Evolutionary conservation across 2,888 invertebrate species (phyloP).

Genomic region (Notodonta dromedarius): DNA sequence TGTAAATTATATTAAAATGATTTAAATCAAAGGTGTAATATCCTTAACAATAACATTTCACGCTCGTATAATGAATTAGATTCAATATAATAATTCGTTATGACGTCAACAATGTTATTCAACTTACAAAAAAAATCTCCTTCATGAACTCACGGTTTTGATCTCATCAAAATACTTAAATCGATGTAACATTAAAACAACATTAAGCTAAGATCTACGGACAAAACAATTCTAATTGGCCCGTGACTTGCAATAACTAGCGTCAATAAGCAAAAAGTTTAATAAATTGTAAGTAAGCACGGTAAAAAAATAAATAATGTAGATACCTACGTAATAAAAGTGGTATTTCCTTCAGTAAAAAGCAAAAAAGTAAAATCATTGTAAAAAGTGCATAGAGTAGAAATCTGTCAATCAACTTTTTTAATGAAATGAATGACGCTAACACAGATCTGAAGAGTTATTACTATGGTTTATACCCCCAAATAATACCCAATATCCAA

Average conservation of each 20-base stretch:
- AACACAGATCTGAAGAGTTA: neutral
- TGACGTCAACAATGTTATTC: neutral
- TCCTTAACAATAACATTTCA: too few relatives aligned
- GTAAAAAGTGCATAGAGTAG: neutral
- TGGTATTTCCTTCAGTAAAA: neutral
- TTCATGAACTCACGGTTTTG: neutral
- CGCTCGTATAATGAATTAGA: neutral
- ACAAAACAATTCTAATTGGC: constrained; percentile 7
- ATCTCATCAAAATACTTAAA: neutral
- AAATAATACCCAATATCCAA: too few relatives aligned
- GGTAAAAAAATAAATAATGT: constrained; percentile 1
- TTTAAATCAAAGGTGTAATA: neutral
- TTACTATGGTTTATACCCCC: too few relatives aligned
- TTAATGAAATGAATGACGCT: neutral
- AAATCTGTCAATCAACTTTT: constrained; percentile 4
- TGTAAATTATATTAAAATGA: neutral
- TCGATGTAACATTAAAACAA: neutral
- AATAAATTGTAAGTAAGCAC: neutral
- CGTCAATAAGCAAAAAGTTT: constrained; percentile 23
- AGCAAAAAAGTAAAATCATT: too few relatives aligned
- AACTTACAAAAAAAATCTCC: neutral
- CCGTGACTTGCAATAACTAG: constrained; percentile 7
- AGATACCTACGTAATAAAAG: neutral
- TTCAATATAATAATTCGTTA: neutral
- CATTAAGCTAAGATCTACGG: constrained; percentile 5